phyloP scores from a whole-genome alignment of 2,888 invertebrate species.

The Polydrusus tereticollis region DNA sequence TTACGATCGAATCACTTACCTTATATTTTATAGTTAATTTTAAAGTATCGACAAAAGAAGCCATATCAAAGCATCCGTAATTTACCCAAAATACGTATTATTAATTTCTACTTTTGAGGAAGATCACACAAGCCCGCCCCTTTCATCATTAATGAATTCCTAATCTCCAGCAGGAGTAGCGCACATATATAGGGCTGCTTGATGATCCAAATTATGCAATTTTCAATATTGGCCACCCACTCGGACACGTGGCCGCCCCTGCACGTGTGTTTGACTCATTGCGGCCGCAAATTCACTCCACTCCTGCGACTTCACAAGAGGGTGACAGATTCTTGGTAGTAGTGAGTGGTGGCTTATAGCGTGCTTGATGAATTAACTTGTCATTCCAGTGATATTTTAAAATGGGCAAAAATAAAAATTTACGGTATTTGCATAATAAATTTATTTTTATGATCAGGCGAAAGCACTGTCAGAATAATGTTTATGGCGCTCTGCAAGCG shows the following conservation, averaged over 20 bases:
- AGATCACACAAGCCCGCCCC: slow-evolving; percentile 5
- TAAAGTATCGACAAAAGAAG: no score
- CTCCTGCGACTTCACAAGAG: slow-evolving; percentile 39
- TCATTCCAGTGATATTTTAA: neutral
- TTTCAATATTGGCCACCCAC: slow-evolving; percentile 70
- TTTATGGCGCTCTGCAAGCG: no score
- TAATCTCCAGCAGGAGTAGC: slow-evolving; percentile 29
- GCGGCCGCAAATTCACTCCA: slow-evolving; percentile 67
- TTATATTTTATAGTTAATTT: no score
- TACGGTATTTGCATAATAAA: no score
- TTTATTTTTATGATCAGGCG: no score
- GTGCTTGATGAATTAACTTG: slow-evolving; percentile 17
- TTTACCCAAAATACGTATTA: no score
- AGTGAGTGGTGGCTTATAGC: slow-evolving; percentile 14
- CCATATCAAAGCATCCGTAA: no score
- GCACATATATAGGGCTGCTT: slow-evolving; percentile 51
- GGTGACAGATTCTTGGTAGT: slow-evolving; percentile 32
- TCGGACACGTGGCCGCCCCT: slow-evolving; percentile 68
- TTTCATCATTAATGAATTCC: slow-evolving; percentile 37
- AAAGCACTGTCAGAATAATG: no score
- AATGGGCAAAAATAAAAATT: no score
- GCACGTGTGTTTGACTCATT: slow-evolving; percentile 70
- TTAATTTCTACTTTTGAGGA: neutral
- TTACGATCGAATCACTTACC: no score
- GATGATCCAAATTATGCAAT: slow-evolving; percentile 70